Evolutionary conservation across 2,113 vertebrate genomes (phyloP).

Genomic region (Campylomormyrus tamandua): DNA sequence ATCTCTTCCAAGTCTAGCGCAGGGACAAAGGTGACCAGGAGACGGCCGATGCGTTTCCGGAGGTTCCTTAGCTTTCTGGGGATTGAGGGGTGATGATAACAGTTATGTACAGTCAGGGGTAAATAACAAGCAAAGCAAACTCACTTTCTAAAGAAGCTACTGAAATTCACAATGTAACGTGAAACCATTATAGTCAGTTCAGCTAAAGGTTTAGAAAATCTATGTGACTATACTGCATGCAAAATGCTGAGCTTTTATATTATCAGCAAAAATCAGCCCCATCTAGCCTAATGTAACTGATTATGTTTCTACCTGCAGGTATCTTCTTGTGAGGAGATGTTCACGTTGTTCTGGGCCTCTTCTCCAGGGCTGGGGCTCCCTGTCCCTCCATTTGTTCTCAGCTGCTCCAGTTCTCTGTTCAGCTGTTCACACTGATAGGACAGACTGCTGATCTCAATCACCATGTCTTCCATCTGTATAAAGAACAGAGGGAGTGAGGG

Average conservation of each 20-base stretch:
- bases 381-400: too few relatives aligned
- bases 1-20: too few relatives aligned
- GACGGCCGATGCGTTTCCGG: too few relatives aligned
- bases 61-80: too few relatives aligned
- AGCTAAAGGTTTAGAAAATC: neutral
- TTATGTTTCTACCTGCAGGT: neutral
- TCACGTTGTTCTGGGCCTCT: too few relatives aligned
- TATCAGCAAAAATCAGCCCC: neutral
- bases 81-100: too few relatives aligned
- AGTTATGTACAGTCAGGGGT: neutral
- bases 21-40: too few relatives aligned
- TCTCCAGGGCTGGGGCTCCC: too few relatives aligned
- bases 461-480: too few relatives aligned
- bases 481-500: neutral
- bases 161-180: neutral
- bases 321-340: neutral
- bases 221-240: neutral
- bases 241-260: neutral
- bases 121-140: neutral
- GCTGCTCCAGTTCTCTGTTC: slow-evolving; percentile 30
- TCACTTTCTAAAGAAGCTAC: neutral
- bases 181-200: neutral
- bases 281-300: neutral
- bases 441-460: slow-evolving; percentile 26
- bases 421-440: slow-evolving; percentile 66